Evolutionary conservation across 2,888 invertebrate genomes (phyloP).

Genomic region (Herminia tarsipennalis): DNA sequence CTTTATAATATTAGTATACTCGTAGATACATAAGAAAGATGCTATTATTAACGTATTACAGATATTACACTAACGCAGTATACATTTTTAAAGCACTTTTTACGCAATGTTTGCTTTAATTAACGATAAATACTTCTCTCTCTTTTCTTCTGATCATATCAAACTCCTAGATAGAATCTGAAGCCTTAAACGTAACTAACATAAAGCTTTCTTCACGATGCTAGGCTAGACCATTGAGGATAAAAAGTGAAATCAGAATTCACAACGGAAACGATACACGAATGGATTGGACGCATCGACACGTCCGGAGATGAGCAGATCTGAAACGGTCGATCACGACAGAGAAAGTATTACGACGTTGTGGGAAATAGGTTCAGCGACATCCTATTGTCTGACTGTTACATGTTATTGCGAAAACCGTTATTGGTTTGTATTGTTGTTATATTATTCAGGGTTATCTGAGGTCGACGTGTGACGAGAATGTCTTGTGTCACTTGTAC

Average conservation of each 20-base stretch:
- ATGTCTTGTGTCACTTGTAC: no score
- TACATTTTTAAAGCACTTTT: no score
- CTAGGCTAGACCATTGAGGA: background rate
- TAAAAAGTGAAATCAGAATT: conserved; percentile 32
- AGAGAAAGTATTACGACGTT: conserved; percentile 53
- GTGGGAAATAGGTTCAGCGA: conserved; percentile 42
- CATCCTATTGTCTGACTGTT: conserved; percentile 33
- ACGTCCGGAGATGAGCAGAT: conserved; percentile 26
- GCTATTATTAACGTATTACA: no score
- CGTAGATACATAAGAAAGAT: no score
- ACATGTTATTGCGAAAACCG: conserved; percentile 31
- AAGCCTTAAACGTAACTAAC: background rate
- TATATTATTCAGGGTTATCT: background rate
- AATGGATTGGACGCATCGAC: conserved; percentile 22
- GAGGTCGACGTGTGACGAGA: background rate
- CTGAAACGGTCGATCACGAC: conserved; percentile 59
- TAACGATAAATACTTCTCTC: no score
- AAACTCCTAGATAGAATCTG: no score
- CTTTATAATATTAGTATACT: no score
- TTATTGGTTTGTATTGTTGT: conserved; percentile 26
- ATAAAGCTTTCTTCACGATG: conserved; percentile 3
- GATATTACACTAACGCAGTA: no score
- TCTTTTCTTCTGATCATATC: no score
- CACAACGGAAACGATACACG: conserved; percentile 30
- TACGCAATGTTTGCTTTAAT: no score